Evolutionary conservation across 2,888 invertebrate species (phyloP).

Genomic region (Schizaphis graminum): DNA sequence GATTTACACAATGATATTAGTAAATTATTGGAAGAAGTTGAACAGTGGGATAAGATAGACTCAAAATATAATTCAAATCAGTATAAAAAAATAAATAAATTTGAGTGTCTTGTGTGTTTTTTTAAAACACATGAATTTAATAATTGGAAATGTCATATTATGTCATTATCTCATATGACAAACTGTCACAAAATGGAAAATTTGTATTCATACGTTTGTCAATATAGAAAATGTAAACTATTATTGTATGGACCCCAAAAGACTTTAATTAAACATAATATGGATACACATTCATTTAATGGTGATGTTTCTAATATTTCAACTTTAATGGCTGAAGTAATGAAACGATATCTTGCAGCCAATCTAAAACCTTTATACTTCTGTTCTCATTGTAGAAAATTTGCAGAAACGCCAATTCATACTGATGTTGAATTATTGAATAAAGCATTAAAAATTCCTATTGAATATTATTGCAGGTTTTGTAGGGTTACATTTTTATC

Average conservation of each 20-base stretch:
- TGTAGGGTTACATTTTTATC: constrained; percentile 30
- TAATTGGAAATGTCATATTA: constrained; percentile 53
- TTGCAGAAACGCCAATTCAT: neutral
- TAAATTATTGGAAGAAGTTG: neutral
- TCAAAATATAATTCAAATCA: neutral
- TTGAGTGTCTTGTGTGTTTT: constrained; percentile 29
- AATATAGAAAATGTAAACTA: neutral
- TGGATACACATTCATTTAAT: neutral
- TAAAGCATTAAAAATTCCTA: neutral
- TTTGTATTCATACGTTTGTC: constrained; percentile 10
- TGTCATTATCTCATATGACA: constrained; percentile 36
- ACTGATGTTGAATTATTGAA: neutral
- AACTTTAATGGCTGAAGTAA: constrained; percentile 20
- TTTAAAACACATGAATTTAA: constrained; percentile 2
- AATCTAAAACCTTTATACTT: neutral
- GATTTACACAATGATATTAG: neutral
- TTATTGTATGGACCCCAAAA: neutral
- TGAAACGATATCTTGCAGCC: neutral
- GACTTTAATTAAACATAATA: neutral
- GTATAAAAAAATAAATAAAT: neutral
- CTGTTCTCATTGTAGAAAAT: constrained; percentile 45
- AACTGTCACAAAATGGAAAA: neutral
- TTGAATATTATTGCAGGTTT: constrained; percentile 41
- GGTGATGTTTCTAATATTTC: neutral
- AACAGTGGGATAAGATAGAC: neutral